A percentile compares a stretch with the other conserved stretches of the same genome.
Evolutionary conservation across 2,888 invertebrate genomes (phyloP).

Genomic region (Ecliptopera silaceata): DNA sequence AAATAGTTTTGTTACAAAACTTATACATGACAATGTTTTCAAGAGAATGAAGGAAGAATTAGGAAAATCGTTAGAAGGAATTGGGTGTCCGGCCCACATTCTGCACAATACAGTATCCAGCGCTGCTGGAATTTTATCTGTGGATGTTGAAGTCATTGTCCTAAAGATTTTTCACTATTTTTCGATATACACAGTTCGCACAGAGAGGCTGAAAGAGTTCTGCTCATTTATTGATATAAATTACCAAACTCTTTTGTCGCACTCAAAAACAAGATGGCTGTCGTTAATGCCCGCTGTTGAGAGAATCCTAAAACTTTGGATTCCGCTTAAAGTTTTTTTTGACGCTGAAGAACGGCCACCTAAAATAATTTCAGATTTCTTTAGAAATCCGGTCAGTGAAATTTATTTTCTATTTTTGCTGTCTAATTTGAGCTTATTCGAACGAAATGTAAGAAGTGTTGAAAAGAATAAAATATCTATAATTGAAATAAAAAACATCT

Average conservation of each 20-base stretch:
- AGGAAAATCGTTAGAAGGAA: too few relatives aligned
- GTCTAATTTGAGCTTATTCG: neutral
- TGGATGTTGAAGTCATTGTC: slow-evolving; percentile 29
- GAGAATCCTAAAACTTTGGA: slow-evolving; percentile 39
- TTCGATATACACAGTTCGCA: slow-evolving; percentile 37
- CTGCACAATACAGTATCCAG: slow-evolving; percentile 13
- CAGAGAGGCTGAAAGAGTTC: slow-evolving; percentile 32
- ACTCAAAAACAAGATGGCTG: slow-evolving; percentile 39
- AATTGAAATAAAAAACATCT: slow-evolving; percentile 19
- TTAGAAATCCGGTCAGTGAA: neutral
- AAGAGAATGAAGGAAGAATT: too few relatives aligned
- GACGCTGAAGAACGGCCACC: neutral
- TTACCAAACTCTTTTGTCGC: slow-evolving; percentile 37
- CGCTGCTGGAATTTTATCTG: slow-evolving; percentile 5
- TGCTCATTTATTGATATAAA: slow-evolving; percentile 31
- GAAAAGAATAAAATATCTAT: neutral
- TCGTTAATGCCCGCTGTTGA: slow-evolving; percentile 42
- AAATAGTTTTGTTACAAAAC: too few relatives aligned
- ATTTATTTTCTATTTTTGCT: neutral
- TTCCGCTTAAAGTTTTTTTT: slow-evolving; percentile 40
- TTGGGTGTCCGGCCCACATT: slow-evolving; percentile 18
- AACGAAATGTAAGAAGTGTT: neutral
- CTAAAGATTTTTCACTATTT: slow-evolving; percentile 38
- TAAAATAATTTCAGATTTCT: neutral
- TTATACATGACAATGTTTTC: too few relatives aligned